phyloP scores from a whole-genome alignment of 2,113 vertebrate genomes.

The Corythornis cristatus region DNA sequence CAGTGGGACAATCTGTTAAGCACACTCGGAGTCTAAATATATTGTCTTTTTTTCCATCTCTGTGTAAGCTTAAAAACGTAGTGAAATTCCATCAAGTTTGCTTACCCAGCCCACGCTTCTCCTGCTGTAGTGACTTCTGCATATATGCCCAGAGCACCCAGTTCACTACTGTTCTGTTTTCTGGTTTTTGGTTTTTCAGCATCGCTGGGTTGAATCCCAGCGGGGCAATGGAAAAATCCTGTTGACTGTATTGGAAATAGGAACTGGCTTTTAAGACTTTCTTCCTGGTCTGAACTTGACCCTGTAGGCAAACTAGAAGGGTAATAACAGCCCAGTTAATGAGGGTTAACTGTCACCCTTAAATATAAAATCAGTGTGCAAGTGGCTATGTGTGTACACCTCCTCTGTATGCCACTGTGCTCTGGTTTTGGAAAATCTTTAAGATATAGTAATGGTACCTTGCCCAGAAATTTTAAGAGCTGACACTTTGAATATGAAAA shows the following conservation, averaged over 20 bases:
- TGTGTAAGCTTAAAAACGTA: background rate
- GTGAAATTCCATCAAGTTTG: background rate
- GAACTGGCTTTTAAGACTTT: background rate
- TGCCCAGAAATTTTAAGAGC: background rate
- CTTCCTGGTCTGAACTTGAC: background rate
- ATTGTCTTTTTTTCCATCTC: background rate
- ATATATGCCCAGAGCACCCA: background rate
- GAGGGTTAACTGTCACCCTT: background rate
- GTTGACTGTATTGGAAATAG: background rate
- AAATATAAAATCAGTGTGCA: background rate
- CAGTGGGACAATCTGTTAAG: background rate
- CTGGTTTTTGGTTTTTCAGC: background rate
- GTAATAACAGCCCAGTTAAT: background rate
- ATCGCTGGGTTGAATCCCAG: background rate
- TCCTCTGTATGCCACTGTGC: background rate
- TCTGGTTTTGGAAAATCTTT: background rate
- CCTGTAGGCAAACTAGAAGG: background rate
- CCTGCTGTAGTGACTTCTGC: background rate
- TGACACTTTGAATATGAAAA: background rate
- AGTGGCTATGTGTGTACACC: background rate
- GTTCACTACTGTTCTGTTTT: background rate
- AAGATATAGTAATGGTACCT: background rate
- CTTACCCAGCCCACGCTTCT: background rate
- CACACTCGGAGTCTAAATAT: background rate
- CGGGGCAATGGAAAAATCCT: conserved; percentile 10